A percentile compares a stretch with the other conserved stretches of the same genome.
Conservation (phyloP, 64 coral and sea anemone genomes). For the Actinia tenebrosa region DNA sequence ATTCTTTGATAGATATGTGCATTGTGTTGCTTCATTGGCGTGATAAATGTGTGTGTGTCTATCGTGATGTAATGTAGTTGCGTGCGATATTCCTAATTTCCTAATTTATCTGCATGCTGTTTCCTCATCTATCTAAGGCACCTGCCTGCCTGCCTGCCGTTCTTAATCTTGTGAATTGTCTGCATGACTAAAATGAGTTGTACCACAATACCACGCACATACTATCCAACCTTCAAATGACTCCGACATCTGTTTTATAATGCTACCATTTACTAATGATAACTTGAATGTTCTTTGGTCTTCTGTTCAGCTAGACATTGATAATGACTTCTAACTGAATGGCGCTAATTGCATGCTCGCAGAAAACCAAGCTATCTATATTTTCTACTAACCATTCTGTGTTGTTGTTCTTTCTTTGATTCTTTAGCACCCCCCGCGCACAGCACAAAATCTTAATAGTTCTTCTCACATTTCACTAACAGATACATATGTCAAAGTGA, state of each 20-base stretch:
- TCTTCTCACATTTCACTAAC: conserved; percentile 54
- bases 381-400: not conserved
- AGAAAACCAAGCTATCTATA: too few species aligned
- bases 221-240: not conserved
- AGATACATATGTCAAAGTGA: conserved; percentile 99
- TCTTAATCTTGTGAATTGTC: not conserved
- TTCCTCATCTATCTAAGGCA: not conserved
- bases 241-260: not conserved
- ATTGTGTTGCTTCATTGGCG: too few species aligned
- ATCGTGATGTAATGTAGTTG: too few species aligned
- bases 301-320: too few species aligned
- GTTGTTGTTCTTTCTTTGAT: not conserved
- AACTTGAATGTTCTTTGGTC: too few species aligned
- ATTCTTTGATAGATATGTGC: too few species aligned
- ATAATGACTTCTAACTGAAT: too few species aligned
- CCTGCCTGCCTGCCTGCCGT: not conserved
- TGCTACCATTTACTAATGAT: not conserved
- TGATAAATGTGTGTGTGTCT: too few species aligned
- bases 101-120: not conserved
- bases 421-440: not conserved
- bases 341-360: not conserved
- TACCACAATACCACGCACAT: not conserved
- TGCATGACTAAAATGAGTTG: not conserved
- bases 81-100: too few species aligned
- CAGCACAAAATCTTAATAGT: not conserved